Evolutionary conservation across 2,113 vertebrate genomes (phyloP).

Genomic region (Esox niger): DNA sequence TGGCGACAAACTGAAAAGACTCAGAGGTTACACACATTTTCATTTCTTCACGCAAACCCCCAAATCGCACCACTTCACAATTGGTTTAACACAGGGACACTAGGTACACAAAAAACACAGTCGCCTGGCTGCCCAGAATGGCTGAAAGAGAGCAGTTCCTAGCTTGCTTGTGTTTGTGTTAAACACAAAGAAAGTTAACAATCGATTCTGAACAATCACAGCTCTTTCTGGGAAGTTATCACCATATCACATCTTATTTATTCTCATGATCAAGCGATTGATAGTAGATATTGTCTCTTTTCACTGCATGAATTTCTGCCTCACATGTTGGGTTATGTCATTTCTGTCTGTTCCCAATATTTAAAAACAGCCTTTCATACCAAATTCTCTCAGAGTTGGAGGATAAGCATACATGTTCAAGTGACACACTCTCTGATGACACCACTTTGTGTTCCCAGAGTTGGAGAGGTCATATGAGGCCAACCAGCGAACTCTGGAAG

Average conservation of each 20-base stretch:
- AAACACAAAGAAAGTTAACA: too few species aligned
- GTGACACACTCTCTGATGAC: background rate
- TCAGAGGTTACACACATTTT: constrained; percentile 76
- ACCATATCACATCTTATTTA: too few species aligned
- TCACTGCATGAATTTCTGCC: too few species aligned
- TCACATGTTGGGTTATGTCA: too few species aligned
- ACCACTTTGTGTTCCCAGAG: constrained; percentile 65
- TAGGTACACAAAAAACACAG: background rate
- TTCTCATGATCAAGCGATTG: too few species aligned
- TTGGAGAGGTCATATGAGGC: constrained; percentile 84
- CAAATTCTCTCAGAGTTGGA: background rate
- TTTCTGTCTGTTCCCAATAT: background rate
- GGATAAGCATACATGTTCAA: too few species aligned
- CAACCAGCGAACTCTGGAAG: constrained; percentile 85
- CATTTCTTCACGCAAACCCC: background rate
- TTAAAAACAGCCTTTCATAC: background rate
- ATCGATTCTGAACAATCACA: too few species aligned
- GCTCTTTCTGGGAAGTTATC: too few species aligned
- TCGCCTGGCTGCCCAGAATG: too few species aligned
- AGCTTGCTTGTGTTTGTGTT: too few species aligned
- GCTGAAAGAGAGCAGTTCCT: too few species aligned
- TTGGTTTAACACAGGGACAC: background rate
- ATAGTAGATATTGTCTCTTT: too few species aligned
- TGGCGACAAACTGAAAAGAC: constrained; percentile 80
- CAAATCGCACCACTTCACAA: background rate